These are phyloP conservation scores for Lamellibrachia luymesi DNA, from an alignment of 1,140 invertebrate genomes.

Conservation along the genomic window DNA sequence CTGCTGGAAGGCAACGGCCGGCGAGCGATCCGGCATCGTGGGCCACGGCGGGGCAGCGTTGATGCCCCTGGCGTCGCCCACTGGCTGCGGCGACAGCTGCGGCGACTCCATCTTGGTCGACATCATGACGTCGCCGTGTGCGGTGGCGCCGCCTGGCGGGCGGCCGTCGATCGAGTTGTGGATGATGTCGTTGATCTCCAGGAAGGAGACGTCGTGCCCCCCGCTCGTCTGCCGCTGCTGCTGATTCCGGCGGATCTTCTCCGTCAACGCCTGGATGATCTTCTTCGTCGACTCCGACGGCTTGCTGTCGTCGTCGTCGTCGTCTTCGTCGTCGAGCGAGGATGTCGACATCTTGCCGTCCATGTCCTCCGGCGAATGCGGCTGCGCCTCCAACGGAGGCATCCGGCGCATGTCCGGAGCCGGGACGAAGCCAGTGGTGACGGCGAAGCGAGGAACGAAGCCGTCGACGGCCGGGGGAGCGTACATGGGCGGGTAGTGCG, in stretches of 20 bases:
- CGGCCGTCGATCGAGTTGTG: neutral
- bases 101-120: neutral
- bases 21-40: neutral
- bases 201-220: neutral
- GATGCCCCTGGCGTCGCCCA: neutral
- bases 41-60: neutral
- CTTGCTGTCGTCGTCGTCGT: neutral
- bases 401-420: neutral
- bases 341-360: too few species aligned
- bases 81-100: neutral
- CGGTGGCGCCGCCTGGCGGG: neutral
- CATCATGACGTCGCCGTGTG: neutral
- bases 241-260: neutral
- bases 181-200: slow-evolving; percentile 13
- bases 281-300: slow-evolving; percentile 12
- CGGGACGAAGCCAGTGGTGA: neutral
- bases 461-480: neutral
- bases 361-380: neutral
- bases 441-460: neutral
- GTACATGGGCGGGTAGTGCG: neutral
- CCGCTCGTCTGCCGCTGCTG: neutral
- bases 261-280: slow-evolving; percentile 13
- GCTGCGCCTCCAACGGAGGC: neutral
- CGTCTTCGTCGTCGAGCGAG: neutral
- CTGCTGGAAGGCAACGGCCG: neutral